Evolutionary conservation across 2,888 invertebrate genomes (phyloP).

Genomic region (Cordilura impudica): DNA sequence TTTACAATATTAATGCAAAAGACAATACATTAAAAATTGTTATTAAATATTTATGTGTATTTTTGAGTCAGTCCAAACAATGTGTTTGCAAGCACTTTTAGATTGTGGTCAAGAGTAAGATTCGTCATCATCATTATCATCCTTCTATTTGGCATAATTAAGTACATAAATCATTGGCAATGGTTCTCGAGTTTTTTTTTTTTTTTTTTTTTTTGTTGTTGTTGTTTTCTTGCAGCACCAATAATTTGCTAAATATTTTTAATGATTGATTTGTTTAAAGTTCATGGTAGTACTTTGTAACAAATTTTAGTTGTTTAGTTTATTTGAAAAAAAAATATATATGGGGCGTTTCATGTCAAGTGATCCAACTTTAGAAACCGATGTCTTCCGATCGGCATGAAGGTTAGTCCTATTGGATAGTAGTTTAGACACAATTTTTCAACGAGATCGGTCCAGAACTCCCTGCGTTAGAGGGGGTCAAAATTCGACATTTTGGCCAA

Average conservation of each 20-base stretch:
- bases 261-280: conserved; percentile 19
- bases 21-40: not conserved
- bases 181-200: conserved; percentile 15
- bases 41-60: conserved; percentile 11
- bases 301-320: conserved; percentile 1
- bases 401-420: no score
- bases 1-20: conserved; percentile 36
- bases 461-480: no score
- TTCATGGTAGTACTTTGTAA: conserved; percentile 46
- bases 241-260: no score
- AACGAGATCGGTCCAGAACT: no score
- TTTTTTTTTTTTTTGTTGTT: not conserved
- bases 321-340: no score
- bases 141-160: conserved; percentile 12
- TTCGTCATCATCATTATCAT: conserved; percentile 12
- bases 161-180: conserved; percentile 26
- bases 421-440: no score
- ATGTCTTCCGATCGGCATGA: no score
- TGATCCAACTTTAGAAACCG: no score
- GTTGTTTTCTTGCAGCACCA: no score
- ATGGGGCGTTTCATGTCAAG: no score
- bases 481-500: no score
- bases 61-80: conserved; percentile 3
- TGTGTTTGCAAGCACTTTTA: conserved; percentile 3
- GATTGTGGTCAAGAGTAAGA: conserved; percentile 35